These are phyloP conservation scores for Harpagus bidentatus DNA, from an alignment of 2,113 vertebrate species.

Conservation along the genomic window DNA sequence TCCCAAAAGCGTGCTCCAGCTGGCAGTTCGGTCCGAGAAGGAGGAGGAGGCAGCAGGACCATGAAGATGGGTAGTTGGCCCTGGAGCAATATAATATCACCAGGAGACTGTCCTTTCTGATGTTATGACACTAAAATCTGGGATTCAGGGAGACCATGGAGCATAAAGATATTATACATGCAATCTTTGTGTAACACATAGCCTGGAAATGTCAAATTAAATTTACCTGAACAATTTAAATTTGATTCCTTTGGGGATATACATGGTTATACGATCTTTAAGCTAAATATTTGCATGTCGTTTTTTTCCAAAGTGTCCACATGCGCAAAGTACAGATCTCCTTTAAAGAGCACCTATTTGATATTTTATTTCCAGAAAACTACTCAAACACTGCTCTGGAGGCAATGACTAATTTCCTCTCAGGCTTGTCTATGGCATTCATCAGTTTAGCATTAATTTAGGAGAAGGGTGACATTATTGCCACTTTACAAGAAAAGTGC, in stretches of 20 bases:
- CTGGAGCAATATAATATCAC: not conserved
- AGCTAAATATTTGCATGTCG: not conserved
- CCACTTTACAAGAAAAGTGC: not conserved
- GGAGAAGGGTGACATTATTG: not conserved
- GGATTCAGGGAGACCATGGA: not conserved
- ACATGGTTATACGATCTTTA: not conserved
- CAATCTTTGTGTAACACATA: not conserved
- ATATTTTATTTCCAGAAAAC: not conserved
- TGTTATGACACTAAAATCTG: not conserved
- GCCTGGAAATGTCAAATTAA: not conserved
- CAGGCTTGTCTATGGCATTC: not conserved
- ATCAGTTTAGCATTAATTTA: not conserved
- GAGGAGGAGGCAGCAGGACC: not conserved
- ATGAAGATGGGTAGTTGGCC: not conserved
- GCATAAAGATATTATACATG: not conserved
- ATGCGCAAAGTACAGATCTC: not conserved
- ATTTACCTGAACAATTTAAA: not conserved
- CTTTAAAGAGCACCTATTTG: not conserved
- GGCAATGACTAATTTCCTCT: conserved; percentile 39
- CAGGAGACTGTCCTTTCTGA: not conserved
- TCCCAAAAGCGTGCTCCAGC: not conserved
- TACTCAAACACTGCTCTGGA: not conserved
- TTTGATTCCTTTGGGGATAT: not conserved
- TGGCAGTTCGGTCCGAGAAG: not conserved
- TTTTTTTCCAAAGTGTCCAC: not conserved